These are phyloP conservation scores for Polia nebulosa DNA, from an alignment of 2,888 invertebrate genomes.

Conservation along the genomic window DNA sequence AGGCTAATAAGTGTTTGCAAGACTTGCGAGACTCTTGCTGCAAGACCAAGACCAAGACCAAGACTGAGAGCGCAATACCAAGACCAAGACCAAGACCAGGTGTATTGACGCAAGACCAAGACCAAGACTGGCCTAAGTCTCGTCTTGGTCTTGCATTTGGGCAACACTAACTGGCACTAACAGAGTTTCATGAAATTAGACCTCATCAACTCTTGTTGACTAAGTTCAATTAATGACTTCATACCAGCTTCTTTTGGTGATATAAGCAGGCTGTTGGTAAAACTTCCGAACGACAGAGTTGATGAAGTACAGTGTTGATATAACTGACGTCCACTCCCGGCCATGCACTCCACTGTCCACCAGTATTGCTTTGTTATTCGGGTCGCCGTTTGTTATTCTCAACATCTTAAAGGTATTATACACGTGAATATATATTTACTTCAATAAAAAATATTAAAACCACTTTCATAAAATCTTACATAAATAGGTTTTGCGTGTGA, in stretches of 20 bases:
- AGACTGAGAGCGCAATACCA: no score
- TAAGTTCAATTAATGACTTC: no score
- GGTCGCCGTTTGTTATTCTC: slow-evolving; percentile 35
- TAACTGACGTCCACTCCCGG: slow-evolving; percentile 24
- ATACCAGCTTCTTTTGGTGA: slow-evolving; percentile 44
- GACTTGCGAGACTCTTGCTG: no score
- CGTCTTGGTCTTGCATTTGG: no score
- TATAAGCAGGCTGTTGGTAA: slow-evolving; percentile 20
- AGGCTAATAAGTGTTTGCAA: no score
- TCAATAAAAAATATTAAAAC: neutral
- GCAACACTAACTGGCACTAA: no score
- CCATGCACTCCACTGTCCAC: slow-evolving; percentile 42
- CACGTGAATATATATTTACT: neutral
- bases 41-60: no score
- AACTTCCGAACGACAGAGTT: slow-evolving; percentile 20
- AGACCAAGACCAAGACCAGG: no score
- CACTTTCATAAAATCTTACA: slow-evolving; percentile 28
- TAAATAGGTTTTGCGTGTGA: slow-evolving; percentile 19
- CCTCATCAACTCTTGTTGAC: neutral
- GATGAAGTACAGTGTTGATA: slow-evolving; percentile 40
- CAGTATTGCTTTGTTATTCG: slow-evolving; percentile 8
- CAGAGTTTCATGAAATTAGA: neutral
- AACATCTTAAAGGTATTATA: slow-evolving; percentile 35
- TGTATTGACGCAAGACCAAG: no score
- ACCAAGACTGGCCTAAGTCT: no score